These are phyloP conservation scores for Aspiorhynchus laticeps DNA, from an alignment of 2,113 vertebrate species.

Conservation along the genomic window DNA sequence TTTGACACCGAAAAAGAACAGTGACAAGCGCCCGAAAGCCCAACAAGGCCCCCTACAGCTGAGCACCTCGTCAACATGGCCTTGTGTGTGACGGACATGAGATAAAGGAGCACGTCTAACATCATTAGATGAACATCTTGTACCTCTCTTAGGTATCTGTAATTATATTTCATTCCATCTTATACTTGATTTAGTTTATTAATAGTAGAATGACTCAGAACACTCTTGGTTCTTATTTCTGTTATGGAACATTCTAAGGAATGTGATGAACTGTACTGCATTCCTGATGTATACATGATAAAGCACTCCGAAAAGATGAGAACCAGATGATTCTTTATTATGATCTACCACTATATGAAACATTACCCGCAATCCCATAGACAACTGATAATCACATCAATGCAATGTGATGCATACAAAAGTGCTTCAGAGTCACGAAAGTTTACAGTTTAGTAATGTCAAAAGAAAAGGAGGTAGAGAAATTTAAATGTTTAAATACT, in stretches of 20 bases:
- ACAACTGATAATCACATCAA: too few species aligned
- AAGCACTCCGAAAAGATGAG: too few species aligned
- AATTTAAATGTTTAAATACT: too few species aligned
- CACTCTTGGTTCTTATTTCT: too few species aligned
- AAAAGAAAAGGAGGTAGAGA: too few species aligned
- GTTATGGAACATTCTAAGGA: background rate
- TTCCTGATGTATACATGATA: too few species aligned
- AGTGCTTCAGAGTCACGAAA: too few species aligned
- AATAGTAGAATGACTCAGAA: background rate
- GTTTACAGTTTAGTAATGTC: too few species aligned
- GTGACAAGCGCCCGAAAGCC: background rate
- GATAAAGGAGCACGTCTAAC: background rate
- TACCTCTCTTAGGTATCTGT: slow-evolving; percentile 5
- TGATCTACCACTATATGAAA: too few species aligned
- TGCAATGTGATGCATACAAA: too few species aligned
- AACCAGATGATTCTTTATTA: too few species aligned
- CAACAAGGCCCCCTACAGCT: slow-evolving; percentile 11
- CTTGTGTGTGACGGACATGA: background rate
- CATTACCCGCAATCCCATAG: too few species aligned
- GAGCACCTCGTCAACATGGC: slow-evolving; percentile 9
- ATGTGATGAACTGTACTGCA: background rate
- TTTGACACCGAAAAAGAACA: slow-evolving; percentile 28
- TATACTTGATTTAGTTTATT: background rate
- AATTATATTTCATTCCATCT: background rate
- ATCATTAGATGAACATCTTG: background rate